Percentiles rank a stretch among this genome's conserved stretches.
Conservation (phyloP, 2,888 invertebrate species). For the Yponomeuta cagnagella region DNA sequence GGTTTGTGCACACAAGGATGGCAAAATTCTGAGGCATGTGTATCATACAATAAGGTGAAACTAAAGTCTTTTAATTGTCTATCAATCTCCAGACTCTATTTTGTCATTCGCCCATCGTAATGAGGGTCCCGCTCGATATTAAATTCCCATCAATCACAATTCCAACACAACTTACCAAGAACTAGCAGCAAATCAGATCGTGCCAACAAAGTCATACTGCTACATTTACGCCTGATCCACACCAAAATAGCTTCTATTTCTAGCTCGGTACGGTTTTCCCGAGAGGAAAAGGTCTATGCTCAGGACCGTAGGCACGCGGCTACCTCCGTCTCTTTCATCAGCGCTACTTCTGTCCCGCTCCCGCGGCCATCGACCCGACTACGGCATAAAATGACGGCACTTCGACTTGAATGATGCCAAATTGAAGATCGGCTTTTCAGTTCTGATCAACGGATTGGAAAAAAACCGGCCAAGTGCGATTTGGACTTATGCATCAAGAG, state of each 20-base stretch:
- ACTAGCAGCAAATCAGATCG: slow-evolving; percentile 10
- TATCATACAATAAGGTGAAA: neutral
- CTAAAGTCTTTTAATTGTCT: neutral
- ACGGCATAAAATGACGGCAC: slow-evolving; percentile 29
- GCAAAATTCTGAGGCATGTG: no score
- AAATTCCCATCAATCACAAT: slow-evolving; percentile 2
- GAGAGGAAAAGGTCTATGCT: neutral
- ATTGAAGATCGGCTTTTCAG: slow-evolving; percentile 5
- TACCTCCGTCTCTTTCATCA: slow-evolving; percentile 29
- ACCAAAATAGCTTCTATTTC: neutral
- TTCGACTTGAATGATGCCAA: neutral
- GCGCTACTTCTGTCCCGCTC: slow-evolving; percentile 30
- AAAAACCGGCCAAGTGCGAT: no score
- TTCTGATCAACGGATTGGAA: neutral
- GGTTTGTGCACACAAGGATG: no score
- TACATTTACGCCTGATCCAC: neutral
- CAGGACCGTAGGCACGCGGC: neutral
- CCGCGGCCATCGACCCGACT: slow-evolving; percentile 56
- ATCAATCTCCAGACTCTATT: neutral
- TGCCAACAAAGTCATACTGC: neutral
- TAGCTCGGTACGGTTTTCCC: neutral
- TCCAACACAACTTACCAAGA: neutral
- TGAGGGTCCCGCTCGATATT: neutral
- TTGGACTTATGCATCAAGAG: no score
- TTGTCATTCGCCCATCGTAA: neutral